Base-by-base conservation (phyloP, 2,888 invertebrate species). In the Lamellibrachia satsuma region DNA sequence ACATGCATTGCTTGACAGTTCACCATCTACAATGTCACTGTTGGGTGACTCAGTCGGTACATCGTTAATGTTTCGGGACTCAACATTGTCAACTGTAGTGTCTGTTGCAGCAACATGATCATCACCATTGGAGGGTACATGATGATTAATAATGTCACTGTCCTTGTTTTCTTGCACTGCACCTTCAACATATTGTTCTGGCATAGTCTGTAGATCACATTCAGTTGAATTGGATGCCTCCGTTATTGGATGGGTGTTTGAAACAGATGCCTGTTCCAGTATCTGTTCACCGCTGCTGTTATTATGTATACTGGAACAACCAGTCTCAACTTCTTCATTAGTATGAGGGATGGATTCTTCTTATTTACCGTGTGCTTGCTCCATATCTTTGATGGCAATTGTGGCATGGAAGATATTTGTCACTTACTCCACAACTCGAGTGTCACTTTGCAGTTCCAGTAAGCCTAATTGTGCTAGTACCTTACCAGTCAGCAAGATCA, bases 91-190 rank as follows among this genome's bases (percentile, higher is more conserved):
- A 55, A 60, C 60, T 15, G 9, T 15, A 11, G 6, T 15, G 22
- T 22, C 75, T 75, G 75, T 75, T 75, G 75, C 75, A 75, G 75
- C 75, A 75, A 75, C 75, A 75, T 75, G 22, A 75, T 75, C 75
- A 75, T n/a, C 75, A 75, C 22, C 75, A 75, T 75, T 75, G n/a
- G 75, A 75, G 4, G 15, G 22, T 1, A 75, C 22, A 75, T 22
- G 22, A 75, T 2, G 75, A 75, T 6, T 6, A 75, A 75, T 6
- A 75, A 6, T 2, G 22, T 22, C 75, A 75, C 75, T 75, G 75
- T 75, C n/a, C n/a, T 55, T 55, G 15, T 75, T 15, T 75, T 75
- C 75, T 75, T 15, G 75, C 75, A 57, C 57, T 15, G 2, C 11
- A 57, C 15, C 57, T 57, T 57, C 57, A 57, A 57, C 15, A 15